Conservation (phyloP, 2,797 vertebrate genomes). For the Scolopax rusticola region DNA sequence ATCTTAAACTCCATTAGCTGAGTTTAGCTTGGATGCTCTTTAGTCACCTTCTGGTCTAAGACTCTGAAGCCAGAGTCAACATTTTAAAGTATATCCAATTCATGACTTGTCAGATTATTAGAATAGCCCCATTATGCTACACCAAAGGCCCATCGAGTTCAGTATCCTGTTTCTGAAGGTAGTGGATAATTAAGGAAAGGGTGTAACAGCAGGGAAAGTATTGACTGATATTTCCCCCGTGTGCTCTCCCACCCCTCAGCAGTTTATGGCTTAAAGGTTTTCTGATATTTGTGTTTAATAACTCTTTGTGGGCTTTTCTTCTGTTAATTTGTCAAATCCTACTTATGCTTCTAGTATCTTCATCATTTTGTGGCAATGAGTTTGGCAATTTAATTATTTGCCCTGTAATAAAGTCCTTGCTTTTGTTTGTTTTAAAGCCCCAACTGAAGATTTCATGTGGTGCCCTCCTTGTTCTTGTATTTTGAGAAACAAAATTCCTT, state of each 20-base stretch:
- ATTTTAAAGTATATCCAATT: background rate
- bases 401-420: background rate
- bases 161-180: slow-evolving; percentile 62
- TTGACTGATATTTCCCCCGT: slow-evolving; percentile 48
- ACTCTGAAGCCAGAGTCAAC: slow-evolving; percentile 54
- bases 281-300: background rate
- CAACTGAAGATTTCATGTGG: background rate
- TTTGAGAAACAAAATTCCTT: background rate
- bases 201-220: slow-evolving; percentile 6
- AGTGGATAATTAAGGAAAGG: slow-evolving; percentile 53
- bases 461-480: background rate
- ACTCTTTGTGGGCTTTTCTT: background rate
- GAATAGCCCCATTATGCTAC: slow-evolving; percentile 36
- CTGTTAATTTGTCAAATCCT: slow-evolving; percentile 2
- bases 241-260: background rate
- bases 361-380: background rate
- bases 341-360: background rate
- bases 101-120: background rate
- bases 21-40: slow-evolving; percentile 54
- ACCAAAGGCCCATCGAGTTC: background rate
- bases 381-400: background rate
- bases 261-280: background rate
- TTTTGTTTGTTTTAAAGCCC: slow-evolving; percentile 11
- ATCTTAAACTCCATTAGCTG: background rate
- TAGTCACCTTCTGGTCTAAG: background rate